These are phyloP conservation scores for Diprion similis DNA, from an alignment of 1,140 invertebrate species.

Conservation along the genomic window DNA sequence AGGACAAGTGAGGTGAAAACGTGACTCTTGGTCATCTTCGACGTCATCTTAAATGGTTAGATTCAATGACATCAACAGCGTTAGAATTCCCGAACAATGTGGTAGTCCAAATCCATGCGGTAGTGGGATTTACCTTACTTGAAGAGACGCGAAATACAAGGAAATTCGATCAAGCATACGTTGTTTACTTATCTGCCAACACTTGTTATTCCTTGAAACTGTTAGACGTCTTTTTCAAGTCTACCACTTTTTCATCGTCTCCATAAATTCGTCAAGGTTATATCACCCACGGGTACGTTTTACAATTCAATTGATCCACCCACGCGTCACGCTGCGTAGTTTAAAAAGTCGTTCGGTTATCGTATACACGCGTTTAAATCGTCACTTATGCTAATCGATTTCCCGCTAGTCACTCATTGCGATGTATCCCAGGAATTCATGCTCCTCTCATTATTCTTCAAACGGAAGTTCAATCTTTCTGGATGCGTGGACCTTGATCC, in stretches of 20 bases:
- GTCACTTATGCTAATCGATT: too few species aligned
- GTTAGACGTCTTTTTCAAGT: not conserved
- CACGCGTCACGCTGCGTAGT: not conserved
- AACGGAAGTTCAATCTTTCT: too few species aligned
- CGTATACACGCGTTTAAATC: too few species aligned
- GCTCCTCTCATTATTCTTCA: too few species aligned
- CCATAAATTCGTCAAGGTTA: conserved; percentile 5
- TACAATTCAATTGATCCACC: conserved; percentile 1
- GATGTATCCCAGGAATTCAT: too few species aligned
- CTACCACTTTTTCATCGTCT: not conserved
- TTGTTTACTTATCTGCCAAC: not conserved
- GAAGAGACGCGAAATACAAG: not conserved
- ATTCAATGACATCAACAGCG: too few species aligned
- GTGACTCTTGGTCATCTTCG: too few species aligned
- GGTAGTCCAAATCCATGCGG: not conserved
- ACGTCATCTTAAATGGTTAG: too few species aligned
- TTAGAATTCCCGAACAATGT: too few species aligned
- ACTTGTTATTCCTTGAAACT: not conserved
- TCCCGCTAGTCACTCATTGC: too few species aligned
- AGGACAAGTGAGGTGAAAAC: too few species aligned
- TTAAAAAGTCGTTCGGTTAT: not conserved
- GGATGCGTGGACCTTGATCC: too few species aligned
- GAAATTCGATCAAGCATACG: not conserved
- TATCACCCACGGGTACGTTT: not conserved
- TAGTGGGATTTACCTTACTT: not conserved